Percentiles rank a stretch among this genome's conserved stretches.
Conservation (phyloP, 2,797 vertebrate genomes). For the Leptodactylus fallax region DNA sequence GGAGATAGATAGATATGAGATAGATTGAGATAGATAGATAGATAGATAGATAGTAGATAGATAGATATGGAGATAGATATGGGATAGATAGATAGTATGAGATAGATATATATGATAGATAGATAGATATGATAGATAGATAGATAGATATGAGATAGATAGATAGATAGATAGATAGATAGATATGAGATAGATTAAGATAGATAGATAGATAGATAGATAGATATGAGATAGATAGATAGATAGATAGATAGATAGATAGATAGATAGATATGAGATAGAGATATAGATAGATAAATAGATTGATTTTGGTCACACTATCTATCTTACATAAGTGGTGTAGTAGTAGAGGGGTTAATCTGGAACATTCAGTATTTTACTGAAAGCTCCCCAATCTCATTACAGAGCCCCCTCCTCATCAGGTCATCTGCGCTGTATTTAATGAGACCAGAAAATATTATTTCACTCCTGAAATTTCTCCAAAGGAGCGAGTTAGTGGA, state of each 20-base stretch:
- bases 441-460: conserved; percentile 57
- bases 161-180: neutral
- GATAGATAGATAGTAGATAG: neutral
- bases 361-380: neutral
- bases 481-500: neutral
- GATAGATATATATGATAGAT: neutral
- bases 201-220: no score
- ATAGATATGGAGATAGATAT: neutral
- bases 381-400: conserved; percentile 45
- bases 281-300: neutral
- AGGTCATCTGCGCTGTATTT: conserved; percentile 36
- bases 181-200: no score
- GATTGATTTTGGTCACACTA: no score
- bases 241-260: neutral
- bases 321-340: no score
- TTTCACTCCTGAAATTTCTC: conserved; percentile 29
- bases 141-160: neutral
- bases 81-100: neutral
- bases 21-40: neutral
- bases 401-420: conserved; percentile 17
- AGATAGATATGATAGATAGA: neutral
- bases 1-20: neutral
- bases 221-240: no score
- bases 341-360: conserved; percentile 26
- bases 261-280: neutral